Evolutionary conservation across 2,113 vertebrate species (phyloP).

Genomic region (Murina feae): DNA sequence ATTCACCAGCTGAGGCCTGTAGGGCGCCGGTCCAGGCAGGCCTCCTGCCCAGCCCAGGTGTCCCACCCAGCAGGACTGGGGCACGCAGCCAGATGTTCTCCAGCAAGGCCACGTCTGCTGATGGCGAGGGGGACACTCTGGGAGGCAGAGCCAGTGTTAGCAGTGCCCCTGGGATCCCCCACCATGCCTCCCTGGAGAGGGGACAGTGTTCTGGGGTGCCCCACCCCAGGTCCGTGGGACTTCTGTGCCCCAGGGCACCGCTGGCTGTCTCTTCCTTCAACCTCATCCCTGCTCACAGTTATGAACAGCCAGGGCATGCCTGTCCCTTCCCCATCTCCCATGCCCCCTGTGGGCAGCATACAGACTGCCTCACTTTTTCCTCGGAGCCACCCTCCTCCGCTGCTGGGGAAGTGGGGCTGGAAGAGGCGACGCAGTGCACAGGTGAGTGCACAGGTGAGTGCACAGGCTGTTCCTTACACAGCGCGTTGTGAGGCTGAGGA

Average conservation of each 20-base stretch:
- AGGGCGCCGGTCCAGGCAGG: not conserved
- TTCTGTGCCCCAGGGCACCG: too few species aligned
- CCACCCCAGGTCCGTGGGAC: accelerated
- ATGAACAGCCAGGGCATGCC: not conserved
- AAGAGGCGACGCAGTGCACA: accelerated
- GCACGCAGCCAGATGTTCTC: not conserved
- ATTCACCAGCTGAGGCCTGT: not conserved
- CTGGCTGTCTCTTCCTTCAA: not conserved
- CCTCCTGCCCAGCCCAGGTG: not conserved
- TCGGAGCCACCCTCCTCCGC: not conserved
- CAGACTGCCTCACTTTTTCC: not conserved
- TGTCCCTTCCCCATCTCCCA: not conserved
- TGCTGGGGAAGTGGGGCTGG: accelerated
- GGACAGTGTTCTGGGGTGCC: not conserved
- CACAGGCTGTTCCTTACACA: not conserved
- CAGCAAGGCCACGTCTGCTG: not conserved
- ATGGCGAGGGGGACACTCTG: accelerated
- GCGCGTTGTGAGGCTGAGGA: not conserved
- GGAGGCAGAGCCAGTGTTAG: not conserved
- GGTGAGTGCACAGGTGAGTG: accelerated
- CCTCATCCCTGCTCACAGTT: not conserved
- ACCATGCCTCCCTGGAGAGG: accelerated
- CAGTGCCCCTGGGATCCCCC: not conserved
- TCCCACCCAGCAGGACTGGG: not conserved
- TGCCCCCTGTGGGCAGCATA: accelerated